Evolutionary conservation across 2,888 invertebrate genomes (phyloP).

Genomic region (Drosophila infuscata): DNA sequence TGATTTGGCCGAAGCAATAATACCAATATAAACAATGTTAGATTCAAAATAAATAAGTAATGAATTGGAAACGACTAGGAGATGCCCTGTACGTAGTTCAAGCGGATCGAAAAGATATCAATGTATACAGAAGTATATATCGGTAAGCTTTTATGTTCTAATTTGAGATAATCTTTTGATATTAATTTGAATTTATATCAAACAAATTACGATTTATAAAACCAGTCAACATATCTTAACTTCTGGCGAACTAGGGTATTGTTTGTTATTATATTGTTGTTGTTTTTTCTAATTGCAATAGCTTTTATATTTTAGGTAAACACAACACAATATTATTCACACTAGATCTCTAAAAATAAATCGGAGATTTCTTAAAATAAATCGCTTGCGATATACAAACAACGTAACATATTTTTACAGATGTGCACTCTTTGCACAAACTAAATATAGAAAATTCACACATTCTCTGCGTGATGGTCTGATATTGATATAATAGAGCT

Average conservation of each 20-base stretch:
- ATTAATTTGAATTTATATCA: background rate
- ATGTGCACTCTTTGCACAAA: conserved; percentile 32
- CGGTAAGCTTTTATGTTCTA: background rate
- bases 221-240: background rate
- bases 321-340: conserved; percentile 9
- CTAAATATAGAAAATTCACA: conserved; percentile 54
- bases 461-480: conserved; percentile 26
- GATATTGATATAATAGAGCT: conserved; percentile 53
- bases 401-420: conserved; percentile 41
- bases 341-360: conserved; percentile 26
- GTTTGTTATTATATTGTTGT: background rate
- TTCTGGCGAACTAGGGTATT: background rate
- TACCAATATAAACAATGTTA: background rate
- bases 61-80: background rate
- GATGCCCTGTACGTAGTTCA: background rate
- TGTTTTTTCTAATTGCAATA: conserved; percentile 3
- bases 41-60: background rate
- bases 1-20: background rate
- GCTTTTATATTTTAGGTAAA: conserved; percentile 1
- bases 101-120: background rate
- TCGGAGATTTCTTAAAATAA: conserved; percentile 3
- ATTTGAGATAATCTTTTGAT: background rate
- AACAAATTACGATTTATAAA: background rate
- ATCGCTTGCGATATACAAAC: conserved; percentile 30
- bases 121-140: background rate